Evolutionary conservation across 2,888 invertebrate species (phyloP).

Genomic region (Siphlonurus alternatus): DNA sequence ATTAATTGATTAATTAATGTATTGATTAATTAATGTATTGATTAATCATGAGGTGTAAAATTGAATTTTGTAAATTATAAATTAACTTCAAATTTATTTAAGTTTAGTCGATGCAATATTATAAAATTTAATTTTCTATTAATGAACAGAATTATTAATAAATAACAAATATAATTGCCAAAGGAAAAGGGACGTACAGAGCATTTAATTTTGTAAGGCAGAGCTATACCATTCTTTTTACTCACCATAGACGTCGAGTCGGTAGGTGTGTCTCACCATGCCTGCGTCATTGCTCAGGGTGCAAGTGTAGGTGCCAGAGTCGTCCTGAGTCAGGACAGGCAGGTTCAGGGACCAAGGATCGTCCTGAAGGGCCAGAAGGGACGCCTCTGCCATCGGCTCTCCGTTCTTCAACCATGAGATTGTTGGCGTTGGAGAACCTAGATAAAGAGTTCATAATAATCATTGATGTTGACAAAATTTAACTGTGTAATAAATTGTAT

Average conservation of each 20-base stretch:
- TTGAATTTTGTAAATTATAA: background rate
- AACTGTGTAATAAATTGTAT: no score
- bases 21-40: no score
- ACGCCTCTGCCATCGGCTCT: slow-evolving; percentile 18
- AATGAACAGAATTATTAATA: no score
- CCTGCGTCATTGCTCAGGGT: slow-evolving; percentile 33
- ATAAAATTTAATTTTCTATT: background rate
- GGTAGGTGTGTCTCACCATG: slow-evolving; percentile 23
- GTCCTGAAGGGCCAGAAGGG: slow-evolving; percentile 27
- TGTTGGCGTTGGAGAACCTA: slow-evolving; percentile 11
- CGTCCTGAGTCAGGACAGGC: slow-evolving; percentile 25
- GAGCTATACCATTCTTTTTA: no score
- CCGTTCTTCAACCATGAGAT: slow-evolving; percentile 4
- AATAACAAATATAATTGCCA: no score
- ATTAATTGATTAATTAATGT: no score
- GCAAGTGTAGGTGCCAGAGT: slow-evolving; percentile 40
- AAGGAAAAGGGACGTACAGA: no score
- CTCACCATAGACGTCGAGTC: slow-evolving; percentile 24
- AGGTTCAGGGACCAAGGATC: slow-evolving; percentile 20
- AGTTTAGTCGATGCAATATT: background rate
- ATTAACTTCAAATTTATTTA: background rate
- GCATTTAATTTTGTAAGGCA: no score
- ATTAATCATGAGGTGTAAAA: background rate
- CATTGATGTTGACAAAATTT: no score
- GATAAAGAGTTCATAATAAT: slow-evolving; percentile 23